Conservation (phyloP, 2,113 vertebrate genomes). For the Heloderma charlesbogerti region DNA sequence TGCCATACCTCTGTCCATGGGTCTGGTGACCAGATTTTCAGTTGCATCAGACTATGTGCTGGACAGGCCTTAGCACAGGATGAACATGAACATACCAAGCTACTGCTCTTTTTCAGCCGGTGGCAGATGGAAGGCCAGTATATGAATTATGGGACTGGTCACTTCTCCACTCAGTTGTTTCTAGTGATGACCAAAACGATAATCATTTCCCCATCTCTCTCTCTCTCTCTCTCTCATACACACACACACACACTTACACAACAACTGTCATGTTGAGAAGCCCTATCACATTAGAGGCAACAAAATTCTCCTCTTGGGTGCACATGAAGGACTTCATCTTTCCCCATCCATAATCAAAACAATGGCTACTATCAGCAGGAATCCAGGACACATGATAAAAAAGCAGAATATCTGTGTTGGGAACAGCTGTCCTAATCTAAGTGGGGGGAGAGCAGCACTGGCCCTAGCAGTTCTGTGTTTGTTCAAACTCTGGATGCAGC, state of each 20-base stretch:
- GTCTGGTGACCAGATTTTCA: not conserved
- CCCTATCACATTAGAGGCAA: not conserved
- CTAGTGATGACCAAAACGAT: not conserved
- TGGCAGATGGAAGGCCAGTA: not conserved
- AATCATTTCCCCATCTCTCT: not conserved
- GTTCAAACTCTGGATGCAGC: not conserved
- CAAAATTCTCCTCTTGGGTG: not conserved
- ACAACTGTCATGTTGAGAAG: not conserved
- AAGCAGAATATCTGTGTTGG: too few relatives aligned
- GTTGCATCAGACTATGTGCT: not conserved
- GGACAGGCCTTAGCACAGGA: not conserved
- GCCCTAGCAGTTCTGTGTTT: not conserved
- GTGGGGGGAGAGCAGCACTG: not conserved
- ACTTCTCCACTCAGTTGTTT: fast-evolving
- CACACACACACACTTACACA: too few relatives aligned
- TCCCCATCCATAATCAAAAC: not conserved
- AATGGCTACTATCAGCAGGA: not conserved
- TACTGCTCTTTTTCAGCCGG: fast-evolving
- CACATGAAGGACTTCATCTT: not conserved
- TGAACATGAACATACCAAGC: fast-evolving
- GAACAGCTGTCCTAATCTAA: not conserved
- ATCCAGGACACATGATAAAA: not conserved
- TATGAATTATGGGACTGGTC: fast-evolving
- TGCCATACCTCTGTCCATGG: not conserved
- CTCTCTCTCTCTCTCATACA: not conserved